These are phyloP conservation scores for Cerastis leucographa DNA, from an alignment of 2,888 invertebrate genomes.

Conservation along the genomic window DNA sequence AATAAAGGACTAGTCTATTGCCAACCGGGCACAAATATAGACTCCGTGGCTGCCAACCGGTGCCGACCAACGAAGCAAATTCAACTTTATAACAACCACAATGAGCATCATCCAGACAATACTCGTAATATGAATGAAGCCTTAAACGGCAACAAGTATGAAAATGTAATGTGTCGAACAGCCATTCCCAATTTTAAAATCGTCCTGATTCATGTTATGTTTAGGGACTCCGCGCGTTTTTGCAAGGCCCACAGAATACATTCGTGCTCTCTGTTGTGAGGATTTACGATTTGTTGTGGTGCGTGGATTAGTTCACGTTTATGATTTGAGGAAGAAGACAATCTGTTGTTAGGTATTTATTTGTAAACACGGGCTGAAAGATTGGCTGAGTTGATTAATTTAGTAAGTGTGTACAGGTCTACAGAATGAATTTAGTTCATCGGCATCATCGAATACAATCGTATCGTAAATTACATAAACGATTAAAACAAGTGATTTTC, in stretches of 20 bases:
- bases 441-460: neutral
- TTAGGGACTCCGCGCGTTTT: neutral
- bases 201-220: neutral
- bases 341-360: conserved; percentile 11
- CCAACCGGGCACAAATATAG: neutral
- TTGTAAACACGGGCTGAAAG: conserved; percentile 17
- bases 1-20: neutral
- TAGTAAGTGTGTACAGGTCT: neutral
- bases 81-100: neutral
- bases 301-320: conserved; percentile 13
- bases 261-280: conserved; percentile 10
- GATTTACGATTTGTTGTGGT: conserved; percentile 47
- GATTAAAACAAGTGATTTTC: too few species aligned
- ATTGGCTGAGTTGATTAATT: neutral
- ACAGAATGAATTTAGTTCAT: neutral
- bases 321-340: neutral
- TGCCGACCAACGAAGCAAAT: neutral
- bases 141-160: too few species aligned
- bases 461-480: neutral
- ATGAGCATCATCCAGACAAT: neutral
- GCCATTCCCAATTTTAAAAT: neutral
- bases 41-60: neutral
- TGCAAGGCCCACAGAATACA: neutral
- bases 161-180: neutral
- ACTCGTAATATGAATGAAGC: too few species aligned